Conservation (phyloP, 2,113 vertebrate genomes). For the Phrynosoma blainvillii region DNA sequence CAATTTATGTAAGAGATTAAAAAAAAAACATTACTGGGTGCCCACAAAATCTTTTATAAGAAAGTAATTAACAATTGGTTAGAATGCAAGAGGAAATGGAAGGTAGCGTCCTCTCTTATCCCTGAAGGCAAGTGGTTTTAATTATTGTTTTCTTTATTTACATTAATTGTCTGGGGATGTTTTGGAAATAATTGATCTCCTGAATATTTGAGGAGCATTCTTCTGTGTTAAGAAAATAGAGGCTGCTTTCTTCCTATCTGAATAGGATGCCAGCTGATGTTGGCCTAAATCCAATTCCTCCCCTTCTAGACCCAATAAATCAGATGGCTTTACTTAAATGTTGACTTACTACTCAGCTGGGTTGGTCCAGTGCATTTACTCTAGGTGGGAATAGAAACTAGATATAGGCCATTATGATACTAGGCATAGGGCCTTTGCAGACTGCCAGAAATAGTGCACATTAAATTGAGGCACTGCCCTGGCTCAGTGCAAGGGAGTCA, state of each 20-base stretch:
- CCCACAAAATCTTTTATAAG: neutral
- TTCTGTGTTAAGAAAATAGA: too few species aligned
- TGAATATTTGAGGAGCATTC: neutral
- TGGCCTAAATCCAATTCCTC: too few species aligned
- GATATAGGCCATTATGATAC: neutral
- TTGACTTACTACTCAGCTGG: too few species aligned
- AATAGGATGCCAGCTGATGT: neutral
- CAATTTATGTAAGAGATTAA: neutral
- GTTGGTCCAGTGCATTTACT: too few species aligned
- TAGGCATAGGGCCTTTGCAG: too few species aligned
- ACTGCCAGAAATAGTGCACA: too few species aligned
- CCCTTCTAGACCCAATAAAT: too few species aligned
- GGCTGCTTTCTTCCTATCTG: neutral
- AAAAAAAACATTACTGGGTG: neutral
- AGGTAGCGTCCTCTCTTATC: neutral
- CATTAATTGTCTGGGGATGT: constrained; percentile 4
- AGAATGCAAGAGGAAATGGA: constrained; percentile 15
- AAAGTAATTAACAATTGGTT: constrained; percentile 23
- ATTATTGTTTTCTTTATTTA: constrained; percentile 33
- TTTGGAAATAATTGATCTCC: neutral
- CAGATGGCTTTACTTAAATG: too few species aligned
- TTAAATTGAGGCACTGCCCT: too few species aligned
- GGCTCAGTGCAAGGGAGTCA: too few species aligned
- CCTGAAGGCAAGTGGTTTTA: neutral
- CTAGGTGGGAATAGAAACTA: too few species aligned